Percentiles rank a stretch among this genome's conserved stretches.
phyloP scores from a whole-genome alignment of 2,888 invertebrate genomes.

The Alloplasta piceator region DNA sequence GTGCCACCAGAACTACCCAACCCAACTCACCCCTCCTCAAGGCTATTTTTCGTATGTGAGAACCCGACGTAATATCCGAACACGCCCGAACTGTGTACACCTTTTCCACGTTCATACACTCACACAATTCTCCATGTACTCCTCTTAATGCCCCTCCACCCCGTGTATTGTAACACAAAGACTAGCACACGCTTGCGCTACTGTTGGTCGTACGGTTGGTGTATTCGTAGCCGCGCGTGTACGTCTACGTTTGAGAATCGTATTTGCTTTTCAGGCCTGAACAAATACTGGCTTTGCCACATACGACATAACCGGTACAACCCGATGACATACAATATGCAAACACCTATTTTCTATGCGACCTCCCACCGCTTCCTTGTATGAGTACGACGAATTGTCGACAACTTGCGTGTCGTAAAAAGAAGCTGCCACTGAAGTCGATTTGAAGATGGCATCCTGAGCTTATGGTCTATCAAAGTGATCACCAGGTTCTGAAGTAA shows the following conservation, averaged over 20 bases:
- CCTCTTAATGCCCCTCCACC: neutral
- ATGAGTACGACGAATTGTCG: too few species aligned
- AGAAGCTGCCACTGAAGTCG: too few species aligned
- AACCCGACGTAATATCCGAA: constrained; percentile 23
- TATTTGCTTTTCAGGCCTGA: constrained; percentile 70
- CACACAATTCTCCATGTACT: neutral
- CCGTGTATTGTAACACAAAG: constrained; percentile 27
- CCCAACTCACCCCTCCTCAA: neutral
- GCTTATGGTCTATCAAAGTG: too few species aligned
- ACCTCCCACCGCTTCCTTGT: too few species aligned
- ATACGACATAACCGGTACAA: constrained; percentile 65
- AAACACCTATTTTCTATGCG: constrained; percentile 28
- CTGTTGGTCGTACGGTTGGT: constrained; percentile 16
- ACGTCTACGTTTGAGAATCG: constrained; percentile 57
- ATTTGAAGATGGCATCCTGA: too few species aligned
- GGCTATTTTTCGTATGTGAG: constrained; percentile 10
- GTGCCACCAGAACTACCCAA: constrained; percentile 11
- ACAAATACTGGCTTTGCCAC: constrained; percentile 69
- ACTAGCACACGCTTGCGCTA: constrained; percentile 9
- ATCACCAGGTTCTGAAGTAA: too few species aligned
- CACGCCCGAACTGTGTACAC: constrained; percentile 9
- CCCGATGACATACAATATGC: constrained; percentile 62
- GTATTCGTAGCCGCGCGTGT: constrained; percentile 26
- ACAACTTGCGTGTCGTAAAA: too few species aligned
- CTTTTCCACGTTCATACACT: neutral